Evolutionary conservation across 2,797 vertebrate species (phyloP), one percentile per base, ranked within the genome.

Genomic region (Falco concolor): DNA sequence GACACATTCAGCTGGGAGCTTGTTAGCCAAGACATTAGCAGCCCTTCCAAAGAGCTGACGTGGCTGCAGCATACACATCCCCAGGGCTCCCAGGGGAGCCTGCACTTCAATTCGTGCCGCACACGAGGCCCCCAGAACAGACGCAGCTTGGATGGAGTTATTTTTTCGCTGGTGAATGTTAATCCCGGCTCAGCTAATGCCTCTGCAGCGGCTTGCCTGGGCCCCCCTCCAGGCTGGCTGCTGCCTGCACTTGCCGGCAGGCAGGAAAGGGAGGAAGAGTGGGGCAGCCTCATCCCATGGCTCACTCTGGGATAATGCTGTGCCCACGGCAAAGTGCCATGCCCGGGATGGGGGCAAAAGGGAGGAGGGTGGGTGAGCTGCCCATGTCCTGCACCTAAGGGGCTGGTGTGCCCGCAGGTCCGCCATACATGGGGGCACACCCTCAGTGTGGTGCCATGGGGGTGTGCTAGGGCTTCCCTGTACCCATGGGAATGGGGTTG

Each of bases 1-100:
- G 95, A 87, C 86, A 84, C 72, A 10, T 91, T 94, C 96, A 84
- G 89, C 81, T 88, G 94, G 95, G 94, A 97, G 94, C 96, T 97
- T 92, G 93, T 97, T 96, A 97, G 93, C 94, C 90, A 42, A 93
- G 91, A 44, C 68, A 78, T 59, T 40, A 96, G 90, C 97, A 96
- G 89, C 81, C 94, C 82, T 93, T 38, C 89, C 93, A 86, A 95
- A 96, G 86, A 93, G 96, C 95, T 96, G 96, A 96, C 36, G 77
- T 19, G 91, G 95, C 91, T 94, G 95, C 96, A 94, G 88, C 82
- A 8, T 90, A 52, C 87, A 74, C 81, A 75, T 96, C 91, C 81
- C 38, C 4, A 13, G 52, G 83, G 88, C 90, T 95, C 97, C 94
- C 97, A 40, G 44, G 96, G 96, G 96, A 97, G 50, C 63, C 84